Conservation (phyloP, 2,113 vertebrate species). For the Plotosus lineatus region DNA sequence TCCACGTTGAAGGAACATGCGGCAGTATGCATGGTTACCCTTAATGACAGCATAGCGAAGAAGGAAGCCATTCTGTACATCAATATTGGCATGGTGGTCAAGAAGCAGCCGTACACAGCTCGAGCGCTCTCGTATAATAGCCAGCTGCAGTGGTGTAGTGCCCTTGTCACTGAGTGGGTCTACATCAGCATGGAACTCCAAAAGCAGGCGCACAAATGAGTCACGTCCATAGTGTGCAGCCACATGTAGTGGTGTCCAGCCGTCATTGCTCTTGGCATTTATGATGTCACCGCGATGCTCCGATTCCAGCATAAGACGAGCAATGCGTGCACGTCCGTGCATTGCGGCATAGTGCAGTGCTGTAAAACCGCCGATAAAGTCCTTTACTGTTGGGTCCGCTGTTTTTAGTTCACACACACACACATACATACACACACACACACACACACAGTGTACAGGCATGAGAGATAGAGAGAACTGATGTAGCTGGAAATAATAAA, state of each 20-base stretch:
- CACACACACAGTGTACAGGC: neutral
- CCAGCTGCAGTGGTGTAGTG: slow-evolving; percentile 93
- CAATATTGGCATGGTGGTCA: slow-evolving; percentile 96
- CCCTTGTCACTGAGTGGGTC: slow-evolving; percentile 98
- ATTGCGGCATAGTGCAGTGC: slow-evolving; percentile 98
- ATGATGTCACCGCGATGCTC: slow-evolving; percentile 93
- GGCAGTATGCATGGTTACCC: slow-evolving; percentile 97
- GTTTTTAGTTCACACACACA: slow-evolving; percentile 26
- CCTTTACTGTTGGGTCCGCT: slow-evolving; percentile 98
- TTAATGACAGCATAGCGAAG: slow-evolving; percentile 97
- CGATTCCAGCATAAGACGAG: slow-evolving; percentile 92
- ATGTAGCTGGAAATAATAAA: too few relatives aligned
- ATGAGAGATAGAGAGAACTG: too few relatives aligned
- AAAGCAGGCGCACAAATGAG: slow-evolving; percentile 92
- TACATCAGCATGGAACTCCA: slow-evolving; percentile 96
- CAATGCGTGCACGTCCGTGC: slow-evolving; percentile 94
- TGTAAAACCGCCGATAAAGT: slow-evolving; percentile 97
- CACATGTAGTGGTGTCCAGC: slow-evolving; percentile 97
- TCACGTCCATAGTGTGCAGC: slow-evolving; percentile 96
- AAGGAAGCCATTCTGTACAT: slow-evolving; percentile 97
- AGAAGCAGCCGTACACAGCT: slow-evolving; percentile 97
- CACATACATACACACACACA: slow-evolving; percentile 10
- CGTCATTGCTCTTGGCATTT: slow-evolving; percentile 97
- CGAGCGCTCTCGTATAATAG: slow-evolving; percentile 95
- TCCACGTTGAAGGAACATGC: slow-evolving; percentile 97